Conservation (phyloP, 2,113 vertebrate species). For the Odocoileus virginianus region DNA sequence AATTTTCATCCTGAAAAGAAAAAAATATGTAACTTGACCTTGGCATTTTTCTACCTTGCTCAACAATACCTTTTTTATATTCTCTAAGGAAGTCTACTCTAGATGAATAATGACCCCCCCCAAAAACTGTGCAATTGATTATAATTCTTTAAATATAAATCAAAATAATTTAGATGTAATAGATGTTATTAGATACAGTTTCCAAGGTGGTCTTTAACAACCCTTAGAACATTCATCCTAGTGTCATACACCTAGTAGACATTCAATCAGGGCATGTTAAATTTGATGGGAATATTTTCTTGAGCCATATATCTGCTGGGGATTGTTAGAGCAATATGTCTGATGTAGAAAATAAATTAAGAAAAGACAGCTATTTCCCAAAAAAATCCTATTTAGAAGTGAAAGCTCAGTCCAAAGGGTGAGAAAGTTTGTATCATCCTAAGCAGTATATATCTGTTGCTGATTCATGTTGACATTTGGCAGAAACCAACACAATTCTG, state of each 20-base stretch:
- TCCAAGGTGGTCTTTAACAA: background rate
- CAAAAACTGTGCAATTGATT: background rate
- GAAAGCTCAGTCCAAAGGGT: background rate
- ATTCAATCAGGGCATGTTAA: background rate
- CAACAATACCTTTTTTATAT: background rate
- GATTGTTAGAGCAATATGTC: background rate
- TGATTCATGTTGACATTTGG: background rate
- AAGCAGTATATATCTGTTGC: background rate
- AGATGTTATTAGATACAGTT: background rate
- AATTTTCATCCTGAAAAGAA: background rate
- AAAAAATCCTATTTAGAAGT: background rate
- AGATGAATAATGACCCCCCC: background rate
- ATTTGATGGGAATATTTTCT: constrained; percentile 10
- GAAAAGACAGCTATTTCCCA: background rate
- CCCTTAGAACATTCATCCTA: background rate
- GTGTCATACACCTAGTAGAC: background rate
- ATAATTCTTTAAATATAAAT: background rate
- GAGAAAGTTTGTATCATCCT: background rate
- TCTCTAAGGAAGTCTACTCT: background rate
- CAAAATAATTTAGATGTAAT: background rate
- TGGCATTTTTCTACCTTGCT: background rate
- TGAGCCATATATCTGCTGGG: background rate
- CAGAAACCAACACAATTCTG: background rate
- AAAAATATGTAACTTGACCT: background rate
- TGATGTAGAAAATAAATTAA: background rate